Percentiles rank a stretch among this genome's conserved stretches.
Evolutionary conservation across 2,888 invertebrate genomes (phyloP).

Genomic region (Lithophane semibrunnea): DNA sequence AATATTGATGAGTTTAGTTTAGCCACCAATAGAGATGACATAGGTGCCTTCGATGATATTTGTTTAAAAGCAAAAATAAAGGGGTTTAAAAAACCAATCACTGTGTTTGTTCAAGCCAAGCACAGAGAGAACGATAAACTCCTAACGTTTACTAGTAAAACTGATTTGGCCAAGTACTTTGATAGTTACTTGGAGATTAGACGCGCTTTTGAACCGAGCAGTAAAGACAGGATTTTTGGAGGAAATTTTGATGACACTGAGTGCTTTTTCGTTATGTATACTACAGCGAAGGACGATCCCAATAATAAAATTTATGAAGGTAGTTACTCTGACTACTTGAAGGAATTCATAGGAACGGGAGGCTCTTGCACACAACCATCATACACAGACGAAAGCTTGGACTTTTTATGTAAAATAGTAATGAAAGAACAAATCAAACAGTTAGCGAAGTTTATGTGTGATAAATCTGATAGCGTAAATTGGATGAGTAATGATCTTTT

Average conservation of each 20-base stretch:
- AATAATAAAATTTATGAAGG: background rate
- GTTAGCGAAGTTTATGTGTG: constrained; percentile 36
- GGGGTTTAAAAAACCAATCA: background rate
- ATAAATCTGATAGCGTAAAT: constrained; percentile 9
- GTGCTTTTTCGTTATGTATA: background rate
- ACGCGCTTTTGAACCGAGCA: background rate
- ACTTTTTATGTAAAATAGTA: constrained; percentile 43
- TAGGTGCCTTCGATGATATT: background rate
- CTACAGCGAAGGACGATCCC: background rate
- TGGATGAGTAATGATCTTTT: constrained; percentile 53
- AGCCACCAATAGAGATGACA: background rate
- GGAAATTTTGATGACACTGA: background rate
- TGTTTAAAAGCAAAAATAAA: background rate
- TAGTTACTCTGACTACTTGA: background rate
- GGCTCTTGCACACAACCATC: constrained; percentile 19
- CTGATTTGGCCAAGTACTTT: background rate
- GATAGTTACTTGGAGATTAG: background rate
- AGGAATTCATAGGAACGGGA: constrained; percentile 37
- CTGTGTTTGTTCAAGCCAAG: background rate
- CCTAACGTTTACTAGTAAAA: background rate
- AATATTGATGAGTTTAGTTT: background rate
- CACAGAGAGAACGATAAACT: background rate
- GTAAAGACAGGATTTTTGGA: background rate
- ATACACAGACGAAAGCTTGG: constrained; percentile 34
- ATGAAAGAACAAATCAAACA: constrained; percentile 43